Evolutionary conservation across 1,140 invertebrate species (phyloP), one percentile per base, ranked within the genome.

Genomic region (Oedothorax gibbosus): DNA sequence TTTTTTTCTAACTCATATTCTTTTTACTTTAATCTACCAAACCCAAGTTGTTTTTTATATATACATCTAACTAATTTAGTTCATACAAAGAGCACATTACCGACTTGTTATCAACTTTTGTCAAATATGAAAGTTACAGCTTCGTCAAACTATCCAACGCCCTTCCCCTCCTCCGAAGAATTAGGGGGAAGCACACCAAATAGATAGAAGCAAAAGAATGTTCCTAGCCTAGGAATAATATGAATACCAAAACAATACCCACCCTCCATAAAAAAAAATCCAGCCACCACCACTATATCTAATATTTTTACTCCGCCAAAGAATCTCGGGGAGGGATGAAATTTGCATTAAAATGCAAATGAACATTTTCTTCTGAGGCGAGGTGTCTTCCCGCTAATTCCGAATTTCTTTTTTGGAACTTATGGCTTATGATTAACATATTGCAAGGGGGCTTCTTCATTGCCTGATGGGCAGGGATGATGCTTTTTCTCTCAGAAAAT

Each of bases 271-370:
- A 51, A 10, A 53, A 68, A 79, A 65, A 66, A 77, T 20, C 50
- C 49, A 79, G n/a, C n/a, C 15, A 49, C n/a, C n/a, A 71, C n/a
- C n/a, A 35, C 35, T 50, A 64, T 64, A 56, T 64, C 75, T 79
- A 66, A 79, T 79, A 79, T 79, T 79, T 79, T 79, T 35, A 66
- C 77, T 65, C 77, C 60, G 35, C 18, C 64, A 66, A 79, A 77
- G 65, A 77, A 77, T 77, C 77, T 79, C 53, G 18, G 12, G 50
- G 15, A 65, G 62, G 18, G 64, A 21, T 56, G 64, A 80, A 82
- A 82, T 82, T 82, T 82, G 80, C 80, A 82, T 82, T 82, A 82
- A 82, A 82, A 82, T 82, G 80, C 80, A 82, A 82, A 82, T 82
- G 80, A 82, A 82, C 68, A 82, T 73, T 82, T 73, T 82, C 15